Evolutionary conservation across 2,888 invertebrate genomes (phyloP).

Genomic region (Leistus spinibarbis): DNA sequence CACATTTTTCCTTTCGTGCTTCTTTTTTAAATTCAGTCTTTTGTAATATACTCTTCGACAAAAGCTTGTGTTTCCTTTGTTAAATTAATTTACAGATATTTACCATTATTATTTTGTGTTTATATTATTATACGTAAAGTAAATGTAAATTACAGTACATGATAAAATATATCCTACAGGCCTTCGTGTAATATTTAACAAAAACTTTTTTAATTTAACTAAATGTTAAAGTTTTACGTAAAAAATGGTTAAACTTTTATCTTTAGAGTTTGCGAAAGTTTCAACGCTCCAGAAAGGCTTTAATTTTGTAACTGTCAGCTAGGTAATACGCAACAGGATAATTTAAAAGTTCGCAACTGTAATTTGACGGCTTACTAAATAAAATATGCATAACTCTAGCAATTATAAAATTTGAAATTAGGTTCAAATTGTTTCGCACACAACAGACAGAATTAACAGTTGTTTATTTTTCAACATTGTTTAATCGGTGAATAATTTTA

Average conservation of each 20-base stretch:
- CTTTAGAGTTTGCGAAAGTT: not conserved
- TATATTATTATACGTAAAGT: no score
- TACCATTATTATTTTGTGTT: no score
- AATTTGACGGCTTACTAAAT: not conserved
- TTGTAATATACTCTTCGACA: no score
- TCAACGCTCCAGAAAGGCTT: no score
- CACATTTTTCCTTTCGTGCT: no score
- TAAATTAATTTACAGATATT: no score
- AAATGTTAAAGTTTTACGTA: not conserved
- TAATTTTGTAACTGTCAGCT: not conserved
- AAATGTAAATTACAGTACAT: not conserved
- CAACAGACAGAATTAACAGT: not conserved
- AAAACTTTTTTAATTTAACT: not conserved
- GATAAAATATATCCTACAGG: not conserved
- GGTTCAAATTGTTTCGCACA: not conserved
- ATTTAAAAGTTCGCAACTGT: not conserved
- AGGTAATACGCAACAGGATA: not conserved
- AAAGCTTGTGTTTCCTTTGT: no score
- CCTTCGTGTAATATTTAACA: not conserved
- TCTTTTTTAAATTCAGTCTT: no score
- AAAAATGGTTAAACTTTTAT: not conserved
- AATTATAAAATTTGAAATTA: not conserved
- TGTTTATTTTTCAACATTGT: not conserved
- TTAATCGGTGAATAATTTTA: conserved; percentile 6
- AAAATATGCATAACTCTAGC: not conserved